phyloP scores from a whole-genome alignment of 23 tunicate genomes.

The Oikopleura albicans region DNA sequence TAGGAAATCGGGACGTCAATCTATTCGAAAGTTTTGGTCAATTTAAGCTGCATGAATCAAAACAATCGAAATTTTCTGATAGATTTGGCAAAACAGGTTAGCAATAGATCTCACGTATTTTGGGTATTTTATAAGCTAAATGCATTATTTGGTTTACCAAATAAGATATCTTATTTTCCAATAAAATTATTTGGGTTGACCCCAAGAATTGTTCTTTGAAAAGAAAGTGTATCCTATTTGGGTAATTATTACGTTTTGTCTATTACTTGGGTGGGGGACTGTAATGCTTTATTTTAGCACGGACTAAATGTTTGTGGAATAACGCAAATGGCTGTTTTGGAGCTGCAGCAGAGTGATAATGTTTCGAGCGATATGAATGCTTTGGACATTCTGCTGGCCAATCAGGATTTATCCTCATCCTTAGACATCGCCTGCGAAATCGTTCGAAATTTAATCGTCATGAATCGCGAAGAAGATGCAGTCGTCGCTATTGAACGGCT shows the following conservation, averaged over 20 bases:
- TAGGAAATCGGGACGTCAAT: background rate
- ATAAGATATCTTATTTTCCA: background rate
- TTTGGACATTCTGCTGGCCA: background rate
- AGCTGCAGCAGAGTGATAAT: background rate
- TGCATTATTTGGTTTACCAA: too few relatives aligned
- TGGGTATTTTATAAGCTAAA: too few relatives aligned
- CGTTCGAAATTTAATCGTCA: background rate
- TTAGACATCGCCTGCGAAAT: background rate
- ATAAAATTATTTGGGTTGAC: too few relatives aligned
- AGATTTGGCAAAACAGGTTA: background rate
- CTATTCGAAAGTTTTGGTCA: background rate
- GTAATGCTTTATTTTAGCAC: too few relatives aligned
- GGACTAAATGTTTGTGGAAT: background rate
- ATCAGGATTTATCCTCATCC: background rate
- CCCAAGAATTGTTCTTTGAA: too few relatives aligned
- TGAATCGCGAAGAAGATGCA: background rate
- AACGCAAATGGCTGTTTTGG: background rate
- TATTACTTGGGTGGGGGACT: too few relatives aligned
- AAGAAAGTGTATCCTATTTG: too few relatives aligned
- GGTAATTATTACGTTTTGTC: too few relatives aligned
- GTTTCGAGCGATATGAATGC: background rate
- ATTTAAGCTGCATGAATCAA: constrained; percentile 15
- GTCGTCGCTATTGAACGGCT: background rate
- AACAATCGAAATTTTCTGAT: background rate
- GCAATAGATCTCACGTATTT: too few relatives aligned